Evolutionary conservation across 2,113 vertebrate species (phyloP).

Genomic region (Saiga tatarica): DNA sequence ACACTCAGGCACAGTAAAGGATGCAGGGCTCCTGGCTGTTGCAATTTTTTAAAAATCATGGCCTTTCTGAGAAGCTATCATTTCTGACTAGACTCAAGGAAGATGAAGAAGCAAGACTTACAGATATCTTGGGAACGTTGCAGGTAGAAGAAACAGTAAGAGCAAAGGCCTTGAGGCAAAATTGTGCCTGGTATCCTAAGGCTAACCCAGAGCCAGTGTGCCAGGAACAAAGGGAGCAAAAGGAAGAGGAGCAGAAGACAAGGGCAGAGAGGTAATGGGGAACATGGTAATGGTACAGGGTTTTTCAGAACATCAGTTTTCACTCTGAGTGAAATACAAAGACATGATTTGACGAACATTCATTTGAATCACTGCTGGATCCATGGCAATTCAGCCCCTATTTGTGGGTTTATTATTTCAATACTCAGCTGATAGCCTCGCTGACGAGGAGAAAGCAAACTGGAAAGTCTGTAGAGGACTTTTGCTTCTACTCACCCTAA

Average conservation of each 20-base stretch:
- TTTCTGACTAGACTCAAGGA: background rate
- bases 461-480: background rate
- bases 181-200: background rate
- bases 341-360: background rate
- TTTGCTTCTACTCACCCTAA: background rate
- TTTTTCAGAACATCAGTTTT: background rate
- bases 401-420: background rate
- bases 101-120: background rate
- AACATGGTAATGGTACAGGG: background rate
- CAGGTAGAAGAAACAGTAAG: background rate
- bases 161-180: background rate
- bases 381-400: background rate
- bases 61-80: background rate
- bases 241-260: background rate
- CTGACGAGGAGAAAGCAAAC: background rate
- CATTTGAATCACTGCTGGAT: background rate
- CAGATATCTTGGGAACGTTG: background rate
- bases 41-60: background rate
- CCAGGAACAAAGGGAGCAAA: background rate
- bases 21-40: background rate
- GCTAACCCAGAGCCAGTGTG: background rate
- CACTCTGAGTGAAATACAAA: background rate
- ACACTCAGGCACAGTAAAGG: background rate
- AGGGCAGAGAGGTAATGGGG: background rate
- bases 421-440: background rate